These are phyloP conservation scores for Micromesistius poutassou DNA, from an alignment of 2,797 vertebrate genomes.

Conservation along the genomic window DNA sequence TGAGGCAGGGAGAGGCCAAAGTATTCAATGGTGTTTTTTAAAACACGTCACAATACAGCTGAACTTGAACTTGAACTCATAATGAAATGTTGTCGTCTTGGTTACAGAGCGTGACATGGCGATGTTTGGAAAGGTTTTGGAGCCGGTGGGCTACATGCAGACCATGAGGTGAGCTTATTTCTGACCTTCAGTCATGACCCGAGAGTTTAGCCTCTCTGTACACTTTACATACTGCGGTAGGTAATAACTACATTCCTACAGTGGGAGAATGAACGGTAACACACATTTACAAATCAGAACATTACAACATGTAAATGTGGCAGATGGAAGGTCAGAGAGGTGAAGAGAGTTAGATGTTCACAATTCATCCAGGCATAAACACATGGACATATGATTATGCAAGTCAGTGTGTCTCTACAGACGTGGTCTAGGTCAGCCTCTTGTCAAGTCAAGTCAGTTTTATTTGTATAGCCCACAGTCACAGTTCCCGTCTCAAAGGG, in stretches of 20 bases:
- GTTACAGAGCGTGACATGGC: conserved; percentile 52
- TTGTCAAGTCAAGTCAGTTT: not conserved
- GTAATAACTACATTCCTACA: not conserved
- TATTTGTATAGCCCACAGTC: not conserved
- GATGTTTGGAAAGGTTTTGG: conserved; percentile 71
- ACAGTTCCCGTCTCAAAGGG: not conserved
- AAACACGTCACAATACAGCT: too few species aligned
- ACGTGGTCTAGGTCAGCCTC: not conserved
- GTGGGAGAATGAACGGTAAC: not conserved
- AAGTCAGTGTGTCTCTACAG: not conserved
- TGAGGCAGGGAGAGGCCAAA: too few species aligned
- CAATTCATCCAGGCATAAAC: not conserved
- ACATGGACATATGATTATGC: not conserved
- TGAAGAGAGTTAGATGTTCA: not conserved
- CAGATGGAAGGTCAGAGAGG: not conserved
- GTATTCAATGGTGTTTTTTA: too few species aligned
- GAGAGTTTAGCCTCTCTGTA: not conserved
- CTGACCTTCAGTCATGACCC: not conserved
- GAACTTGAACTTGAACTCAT: not conserved
- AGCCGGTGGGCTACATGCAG: conserved; percentile 74
- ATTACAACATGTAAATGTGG: not conserved
- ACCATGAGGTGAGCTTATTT: conserved; percentile 57
- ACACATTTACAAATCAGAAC: too few species aligned
- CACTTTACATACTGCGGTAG: not conserved
- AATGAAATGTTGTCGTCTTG: not conserved